phyloP scores from a whole-genome alignment of 2,888 invertebrate species.

The Altica lythri region DNA sequence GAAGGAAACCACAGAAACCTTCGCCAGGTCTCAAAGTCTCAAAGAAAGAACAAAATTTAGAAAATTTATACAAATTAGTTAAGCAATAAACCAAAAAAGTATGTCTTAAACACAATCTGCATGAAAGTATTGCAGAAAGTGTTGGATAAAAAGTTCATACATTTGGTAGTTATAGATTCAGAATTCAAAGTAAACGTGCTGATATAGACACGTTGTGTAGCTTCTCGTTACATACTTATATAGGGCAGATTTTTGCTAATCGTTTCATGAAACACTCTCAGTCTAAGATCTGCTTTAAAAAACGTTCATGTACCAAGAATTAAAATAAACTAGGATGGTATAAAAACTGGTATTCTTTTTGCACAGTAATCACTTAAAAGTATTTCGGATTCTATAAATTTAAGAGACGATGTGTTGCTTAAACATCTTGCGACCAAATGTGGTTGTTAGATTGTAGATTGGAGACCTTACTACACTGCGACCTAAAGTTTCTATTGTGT shows the following conservation, averaged over 20 bases:
- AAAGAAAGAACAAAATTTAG: slow-evolving; percentile 84
- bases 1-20: slow-evolving; percentile 77
- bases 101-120: slow-evolving; percentile 89
- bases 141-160: slow-evolving; percentile 98
- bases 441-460: no score
- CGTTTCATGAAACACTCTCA: slow-evolving; percentile 88
- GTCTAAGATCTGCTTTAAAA: slow-evolving; percentile 75
- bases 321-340: slow-evolving; percentile 98
- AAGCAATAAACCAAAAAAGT: slow-evolving; percentile 93
- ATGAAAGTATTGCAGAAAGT: slow-evolving; percentile 83
- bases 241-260: slow-evolving; percentile 91
- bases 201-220: slow-evolving; percentile 99
- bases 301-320: slow-evolving; percentile 99
- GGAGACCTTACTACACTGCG: no score
- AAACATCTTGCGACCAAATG: slow-evolving; percentile 96
- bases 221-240: slow-evolving; percentile 95
- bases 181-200: slow-evolving; percentile 95
- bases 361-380: slow-evolving; percentile 93
- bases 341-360: slow-evolving; percentile 98
- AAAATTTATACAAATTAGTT: slow-evolving; percentile 87
- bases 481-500: no score
- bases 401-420: slow-evolving; percentile 87
- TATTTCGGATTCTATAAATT: slow-evolving; percentile 87
- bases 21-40: slow-evolving; percentile 88
- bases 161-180: slow-evolving; percentile 96